Evolutionary conservation across 2,113 vertebrate genomes (phyloP).

Genomic region (Neodon shergylaensis): DNA sequence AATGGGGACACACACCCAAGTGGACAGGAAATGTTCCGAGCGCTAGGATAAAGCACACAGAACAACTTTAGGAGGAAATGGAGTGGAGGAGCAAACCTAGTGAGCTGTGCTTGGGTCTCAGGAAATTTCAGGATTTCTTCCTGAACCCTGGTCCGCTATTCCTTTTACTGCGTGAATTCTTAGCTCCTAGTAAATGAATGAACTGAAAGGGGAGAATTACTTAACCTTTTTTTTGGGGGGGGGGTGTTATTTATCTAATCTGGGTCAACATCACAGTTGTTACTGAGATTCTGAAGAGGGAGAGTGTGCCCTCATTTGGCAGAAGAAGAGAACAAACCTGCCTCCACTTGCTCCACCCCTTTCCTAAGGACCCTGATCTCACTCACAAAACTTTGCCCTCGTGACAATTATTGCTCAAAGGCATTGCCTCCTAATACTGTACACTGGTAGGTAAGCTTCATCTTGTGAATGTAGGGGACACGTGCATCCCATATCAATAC

Average conservation of each 20-base stretch:
- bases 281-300: not conserved
- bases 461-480: not conserved
- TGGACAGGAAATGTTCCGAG: not conserved
- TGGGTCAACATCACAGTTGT: not conserved
- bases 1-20: not conserved
- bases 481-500: not conserved
- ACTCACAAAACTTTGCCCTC: not conserved
- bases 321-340: not conserved
- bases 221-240: not conserved
- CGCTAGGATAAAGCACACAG: not conserved
- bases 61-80: not conserved
- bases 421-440: not conserved
- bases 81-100: not conserved
- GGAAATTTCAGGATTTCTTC: slow-evolving; percentile 25
- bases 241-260: not conserved
- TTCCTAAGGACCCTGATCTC: not conserved
- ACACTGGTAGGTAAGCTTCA: not conserved
- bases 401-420: not conserved
- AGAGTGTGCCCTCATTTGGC: not conserved
- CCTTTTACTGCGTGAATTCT: slow-evolving; percentile 6
- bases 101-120: not conserved
- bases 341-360: not conserved
- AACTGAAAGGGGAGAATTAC: not conserved
- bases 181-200: not conserved
- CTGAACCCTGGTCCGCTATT: not conserved